A percentile compares a stretch with the other conserved stretches of the same genome.
Evolutionary conservation across 2,888 invertebrate genomes (phyloP).

Genomic region (Drosophila tripunctata): DNA sequence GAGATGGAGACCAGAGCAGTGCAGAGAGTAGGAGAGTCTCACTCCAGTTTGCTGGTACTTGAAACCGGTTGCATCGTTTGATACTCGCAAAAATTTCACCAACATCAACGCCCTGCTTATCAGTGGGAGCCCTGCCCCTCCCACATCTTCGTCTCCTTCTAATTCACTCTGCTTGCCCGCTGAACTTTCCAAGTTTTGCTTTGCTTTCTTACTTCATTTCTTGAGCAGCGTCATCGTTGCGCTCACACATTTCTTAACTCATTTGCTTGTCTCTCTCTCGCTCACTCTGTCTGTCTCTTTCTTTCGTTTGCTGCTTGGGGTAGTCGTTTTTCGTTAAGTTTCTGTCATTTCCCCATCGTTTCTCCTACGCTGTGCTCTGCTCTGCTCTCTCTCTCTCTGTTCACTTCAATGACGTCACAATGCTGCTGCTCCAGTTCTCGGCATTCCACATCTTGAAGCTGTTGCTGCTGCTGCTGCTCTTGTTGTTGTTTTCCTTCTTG

Average conservation of each 20-base stretch:
- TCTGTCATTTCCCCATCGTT: constrained; percentile 66
- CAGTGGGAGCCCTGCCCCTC: constrained; percentile 31
- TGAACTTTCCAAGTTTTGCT: constrained; percentile 34
- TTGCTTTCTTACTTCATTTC: constrained; percentile 48
- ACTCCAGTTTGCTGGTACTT: constrained; percentile 35
- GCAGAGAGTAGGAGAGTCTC: constrained; percentile 19
- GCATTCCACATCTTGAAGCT: constrained; percentile 53
- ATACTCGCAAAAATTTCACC: constrained; percentile 52
- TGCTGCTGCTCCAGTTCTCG: constrained; percentile 72
- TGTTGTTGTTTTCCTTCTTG: constrained; percentile 24
- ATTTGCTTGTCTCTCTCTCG: constrained; percentile 40
- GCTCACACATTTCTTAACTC: constrained; percentile 50
- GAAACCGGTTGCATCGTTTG: constrained; percentile 66
- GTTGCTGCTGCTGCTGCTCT: constrained; percentile 21
- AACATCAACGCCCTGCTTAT: constrained; percentile 57
- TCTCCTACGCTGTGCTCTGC: constrained; percentile 37
- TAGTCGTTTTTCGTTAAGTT: constrained; percentile 73
- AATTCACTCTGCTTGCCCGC: background rate
- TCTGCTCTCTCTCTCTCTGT: constrained; percentile 37
- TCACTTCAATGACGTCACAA: constrained; percentile 66
- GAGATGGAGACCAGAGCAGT: constrained; percentile 1
- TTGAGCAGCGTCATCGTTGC: constrained; percentile 40
- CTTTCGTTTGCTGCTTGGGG: constrained; percentile 33
- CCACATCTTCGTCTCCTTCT: background rate
- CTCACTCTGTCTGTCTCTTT: constrained; percentile 16